Percentiles rank a stretch among this genome's conserved stretches.
Evolutionary conservation across 2,113 vertebrate species (phyloP).

Genomic region (Progne subis): DNA sequence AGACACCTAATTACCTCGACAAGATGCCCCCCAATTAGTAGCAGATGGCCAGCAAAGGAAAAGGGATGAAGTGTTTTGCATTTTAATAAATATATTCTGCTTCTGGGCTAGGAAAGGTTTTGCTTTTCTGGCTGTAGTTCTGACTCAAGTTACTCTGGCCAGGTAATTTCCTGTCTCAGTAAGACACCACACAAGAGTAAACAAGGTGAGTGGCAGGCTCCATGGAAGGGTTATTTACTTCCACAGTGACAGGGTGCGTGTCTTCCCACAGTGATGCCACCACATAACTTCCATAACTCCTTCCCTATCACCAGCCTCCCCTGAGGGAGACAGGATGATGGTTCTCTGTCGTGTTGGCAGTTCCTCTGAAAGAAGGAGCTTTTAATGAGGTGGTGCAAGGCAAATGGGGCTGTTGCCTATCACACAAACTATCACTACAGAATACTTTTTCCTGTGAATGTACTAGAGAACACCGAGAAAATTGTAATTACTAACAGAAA

Average conservation of each 20-base stretch:
- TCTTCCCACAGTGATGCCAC: neutral
- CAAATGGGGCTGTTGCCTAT: neutral
- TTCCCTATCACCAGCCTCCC: neutral
- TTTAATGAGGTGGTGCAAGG: neutral
- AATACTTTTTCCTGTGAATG: neutral
- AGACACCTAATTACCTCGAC: neutral
- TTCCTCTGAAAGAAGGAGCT: neutral
- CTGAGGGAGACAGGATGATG: neutral
- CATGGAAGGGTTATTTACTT: neutral
- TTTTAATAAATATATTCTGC: neutral
- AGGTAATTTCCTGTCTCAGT: neutral
- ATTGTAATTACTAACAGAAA: conserved; percentile 4
- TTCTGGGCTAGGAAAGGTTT: neutral
- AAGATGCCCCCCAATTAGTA: neutral
- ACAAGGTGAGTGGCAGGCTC: neutral
- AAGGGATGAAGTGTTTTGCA: neutral
- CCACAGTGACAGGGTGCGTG: neutral
- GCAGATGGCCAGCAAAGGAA: neutral
- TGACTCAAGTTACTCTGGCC: neutral
- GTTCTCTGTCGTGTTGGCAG: neutral
- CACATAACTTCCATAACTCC: neutral
- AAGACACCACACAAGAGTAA: neutral
- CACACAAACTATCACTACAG: neutral
- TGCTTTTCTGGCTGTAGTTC: neutral
- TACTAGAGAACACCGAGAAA: neutral